Evolutionary conservation across 2,797 vertebrate genomes (phyloP), one percentile per base, ranked within the genome.

Genomic region (Chanos chanos): DNA sequence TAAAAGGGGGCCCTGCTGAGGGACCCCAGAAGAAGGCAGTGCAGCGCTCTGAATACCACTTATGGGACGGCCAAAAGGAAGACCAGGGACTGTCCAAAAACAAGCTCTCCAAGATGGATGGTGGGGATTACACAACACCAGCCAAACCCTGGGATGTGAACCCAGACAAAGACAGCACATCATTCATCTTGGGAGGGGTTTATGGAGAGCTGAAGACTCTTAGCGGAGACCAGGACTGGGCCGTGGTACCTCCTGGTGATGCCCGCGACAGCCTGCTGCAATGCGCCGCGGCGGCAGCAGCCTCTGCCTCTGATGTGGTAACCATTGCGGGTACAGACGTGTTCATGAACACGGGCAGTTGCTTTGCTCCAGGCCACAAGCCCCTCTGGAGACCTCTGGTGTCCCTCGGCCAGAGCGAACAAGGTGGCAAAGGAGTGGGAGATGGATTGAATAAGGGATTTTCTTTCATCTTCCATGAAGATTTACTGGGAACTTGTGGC

Each of bases 401-500:
- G 66, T 95, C 96, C 7, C 93, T 97, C 68, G 95, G 94, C 62
- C 96, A 96, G 85, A 92, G 83, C 0, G 93, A 95, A 57, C 93
- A 89, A 68, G 86, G 90, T 18, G 89, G 89, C 70, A 89, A 83
- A 57, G 90, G 90, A 76, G 82, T 91, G n/a, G 91, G 92, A 61
- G 92, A 94, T 0, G 91, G 92, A 77, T 85, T 95, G 74, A 96
- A 93, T 87, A 95, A 95, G 86, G 94, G 94, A 58, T 97, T 98
- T 90, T 98, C 95, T 82, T 94, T 99, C 79, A 94, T 99, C 92
- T 97, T 99, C 93, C 95, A 93, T 93, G 97, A 99, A 96, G 94
- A 98, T 94, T 92, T 99, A 83, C 84, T 99, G 36, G 95, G 94
- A 83, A 91, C 95, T 73, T 97, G 92, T 71, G 86, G 93, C 79